Percentiles rank a stretch among this genome's conserved stretches.
Conservation (phyloP, 2,113 vertebrate genomes). For the Machaerirhynchus nigripectus region DNA sequence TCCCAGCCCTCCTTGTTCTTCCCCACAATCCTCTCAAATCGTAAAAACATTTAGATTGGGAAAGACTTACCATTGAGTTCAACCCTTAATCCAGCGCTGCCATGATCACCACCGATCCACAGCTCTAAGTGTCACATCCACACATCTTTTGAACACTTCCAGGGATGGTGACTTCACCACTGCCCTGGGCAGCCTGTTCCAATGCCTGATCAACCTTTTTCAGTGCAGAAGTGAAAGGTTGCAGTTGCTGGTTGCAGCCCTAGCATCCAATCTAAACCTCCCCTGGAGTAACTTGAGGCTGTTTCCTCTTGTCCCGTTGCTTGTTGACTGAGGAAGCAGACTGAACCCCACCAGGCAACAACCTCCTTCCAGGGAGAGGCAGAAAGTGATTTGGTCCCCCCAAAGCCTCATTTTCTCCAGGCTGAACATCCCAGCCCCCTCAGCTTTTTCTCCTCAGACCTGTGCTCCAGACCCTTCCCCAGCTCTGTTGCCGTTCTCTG, state of each 20-base stretch:
- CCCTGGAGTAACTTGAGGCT: background rate
- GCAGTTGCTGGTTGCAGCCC: no score
- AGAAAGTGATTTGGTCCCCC: fast-evolving
- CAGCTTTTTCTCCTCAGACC: background rate
- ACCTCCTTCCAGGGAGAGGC: background rate
- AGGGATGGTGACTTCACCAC: background rate
- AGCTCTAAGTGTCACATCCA: background rate
- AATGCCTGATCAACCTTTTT: background rate
- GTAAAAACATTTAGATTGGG: background rate
- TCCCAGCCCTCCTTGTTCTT: background rate
- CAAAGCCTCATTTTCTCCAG: background rate
- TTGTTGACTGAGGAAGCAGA: no score
- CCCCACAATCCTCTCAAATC: background rate
- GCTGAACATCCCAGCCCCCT: background rate
- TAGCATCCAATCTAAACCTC: background rate
- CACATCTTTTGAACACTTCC: background rate
- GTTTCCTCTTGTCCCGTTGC: background rate
- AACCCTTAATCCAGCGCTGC: background rate
- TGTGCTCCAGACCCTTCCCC: background rate
- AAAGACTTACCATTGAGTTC: background rate
- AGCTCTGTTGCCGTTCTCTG: background rate
- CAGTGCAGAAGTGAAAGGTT: background rate
- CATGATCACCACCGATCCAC: background rate
- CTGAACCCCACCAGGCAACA: background rate
- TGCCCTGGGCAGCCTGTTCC: background rate